Evolutionary conservation across 2,797 vertebrate species (phyloP).

Genomic region (Geotrypetes seraphini): DNA sequence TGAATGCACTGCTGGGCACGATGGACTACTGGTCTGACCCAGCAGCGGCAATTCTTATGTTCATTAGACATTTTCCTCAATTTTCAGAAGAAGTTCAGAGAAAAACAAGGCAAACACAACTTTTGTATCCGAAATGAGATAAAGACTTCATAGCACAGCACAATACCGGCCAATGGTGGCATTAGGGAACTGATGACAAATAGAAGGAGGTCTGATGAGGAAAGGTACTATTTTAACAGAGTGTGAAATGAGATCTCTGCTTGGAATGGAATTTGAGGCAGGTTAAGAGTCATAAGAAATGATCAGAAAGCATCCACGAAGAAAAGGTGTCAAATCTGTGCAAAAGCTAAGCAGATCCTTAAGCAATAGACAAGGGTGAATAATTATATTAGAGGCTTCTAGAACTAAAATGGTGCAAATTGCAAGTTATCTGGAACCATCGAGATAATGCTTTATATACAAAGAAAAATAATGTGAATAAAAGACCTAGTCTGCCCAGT

Average conservation of each 20-base stretch:
- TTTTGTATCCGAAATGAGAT: not conserved
- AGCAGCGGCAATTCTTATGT: too few relatives aligned
- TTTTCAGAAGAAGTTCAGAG: conserved; percentile 1
- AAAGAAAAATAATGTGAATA: too few relatives aligned
- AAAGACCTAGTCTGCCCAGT: too few relatives aligned
- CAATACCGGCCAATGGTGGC: conserved; percentile 18
- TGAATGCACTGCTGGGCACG: too few relatives aligned
- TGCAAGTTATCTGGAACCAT: too few relatives aligned
- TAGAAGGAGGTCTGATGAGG: conserved; percentile 9
- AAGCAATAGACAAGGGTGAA: not conserved
- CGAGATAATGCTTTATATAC: too few relatives aligned
- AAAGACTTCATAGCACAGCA: not conserved
- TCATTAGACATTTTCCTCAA: not conserved
- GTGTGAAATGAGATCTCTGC: conserved; percentile 3
- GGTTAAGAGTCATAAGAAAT: too few relatives aligned
- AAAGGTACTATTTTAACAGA: conserved; percentile 8
- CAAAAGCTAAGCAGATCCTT: conserved; percentile 1
- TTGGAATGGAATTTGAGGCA: conserved; percentile 6
- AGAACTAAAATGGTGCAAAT: too few relatives aligned
- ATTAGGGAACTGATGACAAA: conserved; percentile 3
- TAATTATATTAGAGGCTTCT: too few relatives aligned
- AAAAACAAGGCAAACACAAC: not conserved
- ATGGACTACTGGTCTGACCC: too few relatives aligned
- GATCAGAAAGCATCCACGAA: not conserved
- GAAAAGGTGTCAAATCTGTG: not conserved